These are phyloP conservation scores for Polypedilum pembai DNA, from an alignment of 1,140 invertebrate species.

Conservation along the genomic window DNA sequence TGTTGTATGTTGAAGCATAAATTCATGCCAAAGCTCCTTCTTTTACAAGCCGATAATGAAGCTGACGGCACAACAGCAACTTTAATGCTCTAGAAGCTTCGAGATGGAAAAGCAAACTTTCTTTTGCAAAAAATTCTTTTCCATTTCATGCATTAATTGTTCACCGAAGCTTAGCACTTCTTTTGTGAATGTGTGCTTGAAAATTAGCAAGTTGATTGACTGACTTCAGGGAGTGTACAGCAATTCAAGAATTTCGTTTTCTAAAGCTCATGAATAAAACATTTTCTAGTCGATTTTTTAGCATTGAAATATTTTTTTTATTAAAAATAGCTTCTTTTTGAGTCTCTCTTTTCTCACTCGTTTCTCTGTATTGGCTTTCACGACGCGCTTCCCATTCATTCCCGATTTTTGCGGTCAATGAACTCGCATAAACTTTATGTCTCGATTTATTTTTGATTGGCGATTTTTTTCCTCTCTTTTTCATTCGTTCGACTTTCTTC, in stretches of 20 bases:
- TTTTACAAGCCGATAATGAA: background rate
- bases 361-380: background rate
- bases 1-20: background rate
- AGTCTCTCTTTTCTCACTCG: background rate
- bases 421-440: conserved; percentile 21
- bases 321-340: conserved; percentile 19
- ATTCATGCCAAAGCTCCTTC: background rate
- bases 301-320: conserved; percentile 5
- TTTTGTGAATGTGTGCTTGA: background rate
- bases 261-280: conserved; percentile 20
- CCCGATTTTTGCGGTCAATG: background rate
- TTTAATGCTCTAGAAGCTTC: background rate
- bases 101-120: background rate
- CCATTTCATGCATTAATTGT: background rate
- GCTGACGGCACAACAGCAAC: background rate
- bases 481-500: conserved; percentile 11
- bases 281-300: conserved; percentile 13
- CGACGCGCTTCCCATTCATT: background rate
- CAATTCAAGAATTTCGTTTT: conserved; percentile 22
- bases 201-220: background rate
- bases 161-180: background rate
- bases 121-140: background rate
- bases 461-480: conserved; percentile 18
- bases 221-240: background rate
- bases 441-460: background rate